Evolutionary conservation across 2,888 invertebrate species (phyloP), one percentile per base, ranked within the genome.

Genomic region (Philhelius pedissequus): DNA sequence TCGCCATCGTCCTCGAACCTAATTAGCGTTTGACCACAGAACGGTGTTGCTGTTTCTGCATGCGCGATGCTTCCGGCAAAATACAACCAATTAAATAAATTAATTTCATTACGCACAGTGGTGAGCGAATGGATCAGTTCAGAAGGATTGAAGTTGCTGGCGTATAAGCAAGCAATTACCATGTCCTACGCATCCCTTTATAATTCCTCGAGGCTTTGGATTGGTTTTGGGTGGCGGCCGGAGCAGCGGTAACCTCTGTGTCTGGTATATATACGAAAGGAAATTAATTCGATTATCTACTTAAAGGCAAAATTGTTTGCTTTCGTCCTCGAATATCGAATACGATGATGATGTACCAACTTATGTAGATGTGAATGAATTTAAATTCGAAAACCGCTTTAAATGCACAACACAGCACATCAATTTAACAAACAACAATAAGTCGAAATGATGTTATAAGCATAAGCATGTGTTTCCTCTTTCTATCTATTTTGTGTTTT

Each of bases 41-140:
- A 79, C 62, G 52, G 68, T 73, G 54, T 74, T 83, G 54, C 40
- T 60, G 15, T 54, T 52, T 15, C 58, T 71, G 45, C 52, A 66
- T 30, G 56, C 58, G 48, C 20, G 32, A 56, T 20, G 73, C 32
- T 52, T 68, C 30, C 68, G 38, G 22, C 18, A 43, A 43, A 75
- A 75, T 54, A 52, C 74, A 70, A 64, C 79, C 74, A 79, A 84
- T 75, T 84, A 84, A 84, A 79, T 84, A 79, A 79, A 84, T 79
- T 84, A 84, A 84, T 84, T 84, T 70, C 74, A 84, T 79, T 84
- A 79, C 52, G 58, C 66, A 58, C 69, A 38, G 13, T 45, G 58
- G 13, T 45, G 58, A 32, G 40, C 43, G 52, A 25, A 52, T 38
- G 25, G 25, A 32, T 52, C 25, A 18, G 25, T 20, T 52, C 25